These are phyloP conservation scores for Glossophaga mutica DNA, from an alignment of 2,797 vertebrate genomes.

Conservation along the genomic window DNA sequence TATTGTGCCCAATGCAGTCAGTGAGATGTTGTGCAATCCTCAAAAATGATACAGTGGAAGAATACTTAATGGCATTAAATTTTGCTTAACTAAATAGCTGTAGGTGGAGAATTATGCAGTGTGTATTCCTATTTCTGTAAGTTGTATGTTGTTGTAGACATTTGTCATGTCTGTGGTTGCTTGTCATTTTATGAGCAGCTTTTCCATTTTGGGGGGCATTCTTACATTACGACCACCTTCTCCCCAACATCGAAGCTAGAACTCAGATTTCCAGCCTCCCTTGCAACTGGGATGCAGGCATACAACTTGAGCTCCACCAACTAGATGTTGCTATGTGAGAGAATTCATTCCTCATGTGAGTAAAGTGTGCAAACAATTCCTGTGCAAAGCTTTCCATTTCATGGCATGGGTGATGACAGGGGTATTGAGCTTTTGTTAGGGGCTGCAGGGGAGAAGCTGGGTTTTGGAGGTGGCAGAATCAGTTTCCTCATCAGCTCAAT, in stretches of 20 bases:
- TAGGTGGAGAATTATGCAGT: neutral
- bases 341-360: neutral
- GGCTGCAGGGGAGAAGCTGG: neutral
- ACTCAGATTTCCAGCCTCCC: neutral
- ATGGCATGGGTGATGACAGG: neutral
- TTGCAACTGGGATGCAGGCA: neutral
- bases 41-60: neutral
- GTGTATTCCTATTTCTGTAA: neutral
- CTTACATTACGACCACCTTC: neutral
- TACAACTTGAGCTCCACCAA: neutral
- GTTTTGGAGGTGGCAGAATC: neutral
- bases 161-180: neutral
- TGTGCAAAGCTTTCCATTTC: neutral
- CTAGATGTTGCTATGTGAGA: neutral
- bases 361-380: neutral
- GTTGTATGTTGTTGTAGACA: neutral
- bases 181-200: neutral
- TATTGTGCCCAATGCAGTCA: neutral
- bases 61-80: neutral
- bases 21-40: neutral
- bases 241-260: neutral
- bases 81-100: neutral
- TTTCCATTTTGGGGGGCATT: neutral
- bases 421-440: neutral
- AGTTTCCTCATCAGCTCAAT: neutral